Evolutionary conservation across 2,888 invertebrate genomes (phyloP).

Genomic region (Neuroscelio doddi): DNA sequence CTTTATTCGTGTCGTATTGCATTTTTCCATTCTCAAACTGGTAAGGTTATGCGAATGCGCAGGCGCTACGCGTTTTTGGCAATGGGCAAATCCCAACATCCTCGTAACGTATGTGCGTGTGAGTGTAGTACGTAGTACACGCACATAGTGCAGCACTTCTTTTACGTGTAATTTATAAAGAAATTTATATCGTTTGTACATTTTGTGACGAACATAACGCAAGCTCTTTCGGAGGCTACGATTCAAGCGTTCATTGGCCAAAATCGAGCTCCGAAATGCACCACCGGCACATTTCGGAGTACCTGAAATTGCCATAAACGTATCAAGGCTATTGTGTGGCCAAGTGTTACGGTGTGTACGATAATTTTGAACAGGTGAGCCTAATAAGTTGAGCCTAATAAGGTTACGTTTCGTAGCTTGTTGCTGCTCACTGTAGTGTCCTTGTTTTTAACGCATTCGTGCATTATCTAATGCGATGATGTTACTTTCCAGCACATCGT

Average conservation of each 20-base stretch:
- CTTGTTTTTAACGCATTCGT: slow-evolving; percentile 9
- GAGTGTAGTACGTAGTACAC: slow-evolving; percentile 6
- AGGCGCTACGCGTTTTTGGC: slow-evolving; percentile 25
- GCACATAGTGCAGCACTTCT: slow-evolving; percentile 4
- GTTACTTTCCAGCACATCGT: background rate
- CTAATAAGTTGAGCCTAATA: slow-evolving; percentile 43
- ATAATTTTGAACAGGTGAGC: slow-evolving; percentile 41
- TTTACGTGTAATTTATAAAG: slow-evolving; percentile 7
- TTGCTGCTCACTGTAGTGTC: slow-evolving; percentile 5
- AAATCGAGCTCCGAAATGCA: slow-evolving; percentile 22
- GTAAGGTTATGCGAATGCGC: slow-evolving; percentile 11
- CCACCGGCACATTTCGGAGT: slow-evolving; percentile 26
- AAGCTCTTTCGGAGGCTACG: slow-evolving; percentile 3
- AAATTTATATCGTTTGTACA: slow-evolving; percentile 1
- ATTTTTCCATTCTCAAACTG: background rate
- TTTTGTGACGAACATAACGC: background rate
- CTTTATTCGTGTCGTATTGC: background rate
- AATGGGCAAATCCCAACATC: slow-evolving; percentile 14
- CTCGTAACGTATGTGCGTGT: slow-evolving; percentile 9
- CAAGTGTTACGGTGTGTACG: slow-evolving; percentile 9
- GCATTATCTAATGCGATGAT: slow-evolving; percentile 9
- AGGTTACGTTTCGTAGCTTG: slow-evolving; percentile 37
- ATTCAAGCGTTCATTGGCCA: background rate
- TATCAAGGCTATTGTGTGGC: slow-evolving; percentile 24
- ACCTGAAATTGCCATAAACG: slow-evolving; percentile 34